These are phyloP conservation scores for Melanostoma mellinum DNA, from an alignment of 2,888 invertebrate genomes.

Conservation along the genomic window DNA sequence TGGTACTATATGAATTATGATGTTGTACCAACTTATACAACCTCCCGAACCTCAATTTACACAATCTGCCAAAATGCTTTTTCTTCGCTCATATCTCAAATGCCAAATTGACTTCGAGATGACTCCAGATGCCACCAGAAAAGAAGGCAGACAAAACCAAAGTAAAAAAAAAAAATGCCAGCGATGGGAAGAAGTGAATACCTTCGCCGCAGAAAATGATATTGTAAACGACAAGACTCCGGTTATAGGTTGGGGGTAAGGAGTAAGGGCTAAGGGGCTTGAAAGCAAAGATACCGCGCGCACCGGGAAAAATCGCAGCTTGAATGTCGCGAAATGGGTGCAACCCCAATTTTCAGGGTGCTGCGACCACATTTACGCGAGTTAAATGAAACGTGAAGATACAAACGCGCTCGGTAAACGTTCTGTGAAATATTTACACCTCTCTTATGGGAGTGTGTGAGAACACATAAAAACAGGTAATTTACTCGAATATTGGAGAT, in stretches of 20 bases:
- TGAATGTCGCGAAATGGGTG: slow-evolving; percentile 66
- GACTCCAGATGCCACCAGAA: slow-evolving; percentile 62
- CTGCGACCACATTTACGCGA: slow-evolving; percentile 69
- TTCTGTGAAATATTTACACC: slow-evolving; percentile 72
- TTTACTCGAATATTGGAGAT: slow-evolving; percentile 23
- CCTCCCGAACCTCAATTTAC: slow-evolving; percentile 2
- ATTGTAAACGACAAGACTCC: slow-evolving; percentile 51
- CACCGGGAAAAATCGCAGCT: slow-evolving; percentile 58
- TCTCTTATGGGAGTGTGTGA: slow-evolving; percentile 13
- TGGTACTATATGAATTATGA: slow-evolving; percentile 37
- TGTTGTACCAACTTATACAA: slow-evolving; percentile 7
- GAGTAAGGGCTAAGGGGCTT: not conserved
- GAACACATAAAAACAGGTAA: slow-evolving; percentile 56
- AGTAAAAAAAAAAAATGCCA: slow-evolving; percentile 5
- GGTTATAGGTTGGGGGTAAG: not conserved
- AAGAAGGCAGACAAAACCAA: slow-evolving; percentile 1
- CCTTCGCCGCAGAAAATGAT: slow-evolving; percentile 16
- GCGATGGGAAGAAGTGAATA: no score
- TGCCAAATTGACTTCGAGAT: slow-evolving; percentile 63
- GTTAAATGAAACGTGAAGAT: slow-evolving; percentile 72
- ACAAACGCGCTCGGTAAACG: slow-evolving; percentile 67
- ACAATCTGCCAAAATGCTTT: slow-evolving; percentile 43
- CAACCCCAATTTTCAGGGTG: slow-evolving; percentile 67
- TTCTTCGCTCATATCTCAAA: slow-evolving; percentile 60
- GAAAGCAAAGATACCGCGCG: not conserved